Conservation (phyloP, 2,888 invertebrate species). For the Heliconius ismenius region DNA sequence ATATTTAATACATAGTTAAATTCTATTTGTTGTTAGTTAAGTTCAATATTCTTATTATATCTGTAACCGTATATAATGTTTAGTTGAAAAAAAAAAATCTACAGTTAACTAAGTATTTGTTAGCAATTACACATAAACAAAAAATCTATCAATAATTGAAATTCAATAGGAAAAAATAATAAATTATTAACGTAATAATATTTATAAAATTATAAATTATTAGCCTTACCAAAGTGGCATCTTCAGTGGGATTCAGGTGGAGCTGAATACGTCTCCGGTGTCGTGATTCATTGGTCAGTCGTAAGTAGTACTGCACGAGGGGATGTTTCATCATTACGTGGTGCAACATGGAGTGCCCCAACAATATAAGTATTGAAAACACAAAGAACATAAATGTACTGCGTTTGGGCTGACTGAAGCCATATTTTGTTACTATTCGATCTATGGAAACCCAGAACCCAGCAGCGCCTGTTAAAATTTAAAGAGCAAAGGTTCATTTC, state of each 20-base stretch:
- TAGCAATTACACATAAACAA: too few relatives aligned
- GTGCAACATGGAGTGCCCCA: conserved; percentile 89
- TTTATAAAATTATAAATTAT: too few relatives aligned
- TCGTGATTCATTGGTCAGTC: conserved; percentile 87
- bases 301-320: conserved; percentile 91
- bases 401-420: conserved; percentile 87
- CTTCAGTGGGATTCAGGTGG: conserved; percentile 92
- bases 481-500: not conserved
- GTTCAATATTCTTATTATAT: too few relatives aligned
- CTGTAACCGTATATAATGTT: too few relatives aligned
- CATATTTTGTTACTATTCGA: conserved; percentile 90
- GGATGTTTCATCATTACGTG: conserved; percentile 89
- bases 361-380: conserved; percentile 88
- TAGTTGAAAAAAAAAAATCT: too few relatives aligned
- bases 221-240: conserved; percentile 90
- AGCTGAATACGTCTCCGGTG: conserved; percentile 89
- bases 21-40: not conserved
- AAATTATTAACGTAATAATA: not conserved
- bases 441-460: conserved; percentile 93
- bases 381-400: conserved; percentile 94
- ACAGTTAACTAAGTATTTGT: too few relatives aligned
- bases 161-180: not conserved
- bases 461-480: conserved; percentile 85
- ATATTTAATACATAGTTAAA: not conserved
- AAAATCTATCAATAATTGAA: not conserved